Evolutionary conservation across 2,888 invertebrate genomes (phyloP), one percentile per base, ranked within the genome.

Genomic region (Ctenicera cuprea): DNA sequence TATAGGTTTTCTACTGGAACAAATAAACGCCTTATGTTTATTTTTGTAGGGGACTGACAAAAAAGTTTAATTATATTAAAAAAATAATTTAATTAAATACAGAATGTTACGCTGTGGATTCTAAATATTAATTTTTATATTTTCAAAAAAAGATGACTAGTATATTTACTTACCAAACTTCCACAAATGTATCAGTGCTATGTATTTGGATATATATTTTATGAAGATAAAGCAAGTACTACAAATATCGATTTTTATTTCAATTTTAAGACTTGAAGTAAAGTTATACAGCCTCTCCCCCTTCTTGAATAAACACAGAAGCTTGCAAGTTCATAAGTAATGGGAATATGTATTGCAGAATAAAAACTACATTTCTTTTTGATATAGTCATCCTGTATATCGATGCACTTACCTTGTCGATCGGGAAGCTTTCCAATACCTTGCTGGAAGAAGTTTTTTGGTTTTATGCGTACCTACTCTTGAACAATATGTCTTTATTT

Each of bases 171-270:
- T 30, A 54, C 2, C 12, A 22, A 30, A 50, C 16, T 50, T 50
- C 22, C 7, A 30, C 16, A 48, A 33, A 3, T 43, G 62, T 50
- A 45, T 26, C 37, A 50, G 37, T 52, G 33, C 33, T 52, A 22
- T 38, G 33, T 52, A 66, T 26, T 33, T 66, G 65, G 18, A 48
- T 45, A 26, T 30, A 59, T 62, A 61, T 22, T 61, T 50, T 11
- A 52, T 12, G n/a, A 57, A 43, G 43, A 54, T 38, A 64, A 70
- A 71, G 38, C 71, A 71, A 71, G 71, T 71, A 71, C 71, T 71
- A 64, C 20, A 38, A 38, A 62, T 26, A 26, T 20, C 14, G 9
- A 4, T 38, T 18, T 37, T 41, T 54, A 11, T 14, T 52, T 26
- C 26, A 26, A n/a, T n/a, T n/a, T n/a, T n/a, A n/a, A n/a, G n/a